These are phyloP conservation scores for Synanthedon vespiformis DNA, from an alignment of 2,888 invertebrate species.

Conservation along the genomic window DNA sequence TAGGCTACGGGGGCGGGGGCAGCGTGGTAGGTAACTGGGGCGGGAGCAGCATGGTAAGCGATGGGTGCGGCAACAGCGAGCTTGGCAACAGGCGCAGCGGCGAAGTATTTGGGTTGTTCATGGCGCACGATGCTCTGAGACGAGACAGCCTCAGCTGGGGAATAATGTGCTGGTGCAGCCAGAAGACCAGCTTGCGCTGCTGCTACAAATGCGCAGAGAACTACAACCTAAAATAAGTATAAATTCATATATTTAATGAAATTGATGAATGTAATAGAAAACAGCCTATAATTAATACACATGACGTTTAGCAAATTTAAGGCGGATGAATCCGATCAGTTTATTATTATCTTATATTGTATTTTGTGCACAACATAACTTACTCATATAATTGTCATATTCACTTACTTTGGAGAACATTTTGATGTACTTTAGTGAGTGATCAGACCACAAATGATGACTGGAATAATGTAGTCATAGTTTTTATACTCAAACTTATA, in stretches of 20 bases:
- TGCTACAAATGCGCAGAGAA: slow-evolving; percentile 5
- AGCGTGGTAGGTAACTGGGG: slow-evolving; percentile 17
- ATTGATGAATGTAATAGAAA: no score
- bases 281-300: no score
- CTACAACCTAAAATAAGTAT: slow-evolving; percentile 1
- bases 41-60: slow-evolving; percentile 9
- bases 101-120: slow-evolving; percentile 8
- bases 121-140: slow-evolving; percentile 3
- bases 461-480: slow-evolving; percentile 7
- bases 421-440: slow-evolving; percentile 12
- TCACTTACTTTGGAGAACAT: slow-evolving; percentile 38
- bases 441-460: slow-evolving; percentile 24
- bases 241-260: no score
- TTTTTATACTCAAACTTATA: slow-evolving; percentile 29
- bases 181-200: slow-evolving; percentile 6
- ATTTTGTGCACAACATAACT: neutral
- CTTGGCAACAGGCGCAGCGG: slow-evolving; percentile 14
- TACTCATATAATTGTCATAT: neutral
- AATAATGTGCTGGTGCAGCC: slow-evolving; percentile 26
- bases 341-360: no score
- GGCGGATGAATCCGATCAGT: no score
- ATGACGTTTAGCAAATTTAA: no score
- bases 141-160: slow-evolving; percentile 1
- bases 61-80: slow-evolving; percentile 12
- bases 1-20: slow-evolving; percentile 24